phyloP scores from a whole-genome alignment of 2,113 vertebrate species.

The Oryzias celebensis region DNA sequence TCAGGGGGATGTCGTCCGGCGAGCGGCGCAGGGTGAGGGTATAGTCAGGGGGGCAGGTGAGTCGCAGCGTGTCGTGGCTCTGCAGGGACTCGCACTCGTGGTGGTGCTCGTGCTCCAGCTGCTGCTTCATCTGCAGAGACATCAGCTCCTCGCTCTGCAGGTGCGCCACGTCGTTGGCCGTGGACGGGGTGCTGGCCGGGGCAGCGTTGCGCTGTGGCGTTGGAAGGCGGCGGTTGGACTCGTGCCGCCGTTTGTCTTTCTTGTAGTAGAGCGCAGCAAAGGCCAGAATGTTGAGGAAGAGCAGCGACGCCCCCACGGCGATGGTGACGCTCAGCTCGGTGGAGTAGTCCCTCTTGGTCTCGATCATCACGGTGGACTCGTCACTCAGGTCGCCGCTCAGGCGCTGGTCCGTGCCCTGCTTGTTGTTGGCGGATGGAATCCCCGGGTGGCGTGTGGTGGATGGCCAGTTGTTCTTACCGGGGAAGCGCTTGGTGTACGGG shows the following conservation, averaged over 20 bases:
- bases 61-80: slow-evolving; percentile 85
- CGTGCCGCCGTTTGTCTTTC: slow-evolving; percentile 91
- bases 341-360: slow-evolving; percentile 92
- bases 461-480: slow-evolving; percentile 86
- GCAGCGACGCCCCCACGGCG: slow-evolving; percentile 90
- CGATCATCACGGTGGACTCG: slow-evolving; percentile 88
- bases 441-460: slow-evolving; percentile 93
- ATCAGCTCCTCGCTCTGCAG: slow-evolving; percentile 90
- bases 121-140: slow-evolving; percentile 94
- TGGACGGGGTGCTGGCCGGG: slow-evolving; percentile 32
- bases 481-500: slow-evolving; percentile 88
- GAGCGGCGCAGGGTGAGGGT: slow-evolving; percentile 71
- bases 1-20: slow-evolving; percentile 68
- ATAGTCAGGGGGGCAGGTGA: slow-evolving; percentile 81
- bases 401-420: slow-evolving; percentile 86
- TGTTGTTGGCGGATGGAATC: slow-evolving; percentile 85
- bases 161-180: slow-evolving; percentile 85
- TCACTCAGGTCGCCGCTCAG: slow-evolving; percentile 78
- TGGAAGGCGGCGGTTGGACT: slow-evolving; percentile 84
- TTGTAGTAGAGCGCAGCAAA: slow-evolving; percentile 96
- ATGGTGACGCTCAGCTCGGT: slow-evolving; percentile 95
- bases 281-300: slow-evolving; percentile 95
- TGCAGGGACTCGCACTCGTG: slow-evolving; percentile 86
- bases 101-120: slow-evolving; percentile 82
- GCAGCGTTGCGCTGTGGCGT: slow-evolving; percentile 83